Evolutionary conservation across 2,113 vertebrate species (phyloP), one percentile per base, ranked within the genome.

Genomic region (Pontoporia blainvillei): DNA sequence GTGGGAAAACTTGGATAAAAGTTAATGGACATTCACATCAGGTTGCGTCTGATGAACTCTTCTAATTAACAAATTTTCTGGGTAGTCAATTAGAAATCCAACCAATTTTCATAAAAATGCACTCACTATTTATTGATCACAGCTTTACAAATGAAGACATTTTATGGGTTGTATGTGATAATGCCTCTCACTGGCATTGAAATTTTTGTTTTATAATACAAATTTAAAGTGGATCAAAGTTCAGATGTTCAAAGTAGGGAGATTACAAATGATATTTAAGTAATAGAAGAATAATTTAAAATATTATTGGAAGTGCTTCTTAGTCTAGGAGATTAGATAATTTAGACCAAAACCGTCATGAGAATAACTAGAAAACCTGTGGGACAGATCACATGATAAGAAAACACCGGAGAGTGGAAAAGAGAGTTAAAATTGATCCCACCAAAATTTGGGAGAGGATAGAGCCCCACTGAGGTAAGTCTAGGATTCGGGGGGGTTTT

Each of bases 11-110:
- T 81, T 86, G 57, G 52, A 76, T 72, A 44, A 23, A 90, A 75
- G 25, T 81, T 29, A 86, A 71, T 62, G 44, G 15, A 52, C 12
- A 66, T 36, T 57, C 3, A 34, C 1, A 44, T 61, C 2, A 64
- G 67, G 34, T 59, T 66, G 66, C 44, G 23, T 69, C 34, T 72
- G 25, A 64, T 34, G 17, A 86, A 17, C 13, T 41, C 11, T 92
- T 79, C 15, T 93, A 88, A 62, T 86, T 76, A 81, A 76, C 27
- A 86, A 44, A 57, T 84, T 95, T 93, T 83, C 69, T 95, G 36
- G 41, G 12, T 71, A 44, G 12, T 31, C 67, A 82, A 36, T 82
- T 89, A 96, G 71, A 91, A 90, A 94, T 41, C 7, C 29, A 57
- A 69, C 49, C 6, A 73, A n/a, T 91, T 88, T 96, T 49, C 31